Percentiles rank a stretch among this genome's conserved stretches.
Conservation (phyloP, 2,113 vertebrate genomes). For the Corydoras maculifer region DNA sequence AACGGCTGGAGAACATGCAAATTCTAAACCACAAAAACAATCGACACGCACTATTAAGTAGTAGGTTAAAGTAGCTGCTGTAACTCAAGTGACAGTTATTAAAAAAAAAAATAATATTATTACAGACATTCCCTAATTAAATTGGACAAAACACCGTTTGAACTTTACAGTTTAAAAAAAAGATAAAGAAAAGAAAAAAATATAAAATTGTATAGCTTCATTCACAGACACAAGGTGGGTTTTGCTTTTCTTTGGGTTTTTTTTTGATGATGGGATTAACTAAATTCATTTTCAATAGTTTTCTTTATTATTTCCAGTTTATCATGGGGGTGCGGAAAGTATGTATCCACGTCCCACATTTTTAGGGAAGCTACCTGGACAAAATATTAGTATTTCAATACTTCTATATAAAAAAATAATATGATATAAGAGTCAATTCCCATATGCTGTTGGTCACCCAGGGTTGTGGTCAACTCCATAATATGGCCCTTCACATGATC, state of each 20-base stretch:
- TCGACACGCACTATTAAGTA: constrained; percentile 1
- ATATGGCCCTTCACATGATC: too few relatives aligned
- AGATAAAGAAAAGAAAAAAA: neutral
- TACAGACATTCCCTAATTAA: too few relatives aligned
- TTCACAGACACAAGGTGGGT: neutral
- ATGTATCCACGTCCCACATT: neutral
- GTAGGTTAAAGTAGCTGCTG: neutral
- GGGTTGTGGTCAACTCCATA: too few relatives aligned
- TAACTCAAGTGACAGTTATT: constrained; percentile 4
- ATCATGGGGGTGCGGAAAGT: neutral
- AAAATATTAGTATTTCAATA: neutral
- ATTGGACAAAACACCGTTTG: too few relatives aligned
- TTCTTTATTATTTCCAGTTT: neutral
- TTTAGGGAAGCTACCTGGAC: neutral
- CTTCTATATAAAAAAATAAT: too few relatives aligned
- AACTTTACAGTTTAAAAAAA: too few relatives aligned
- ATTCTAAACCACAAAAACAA: constrained; percentile 25
- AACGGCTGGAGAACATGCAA: constrained; percentile 24
- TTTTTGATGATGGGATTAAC: too few relatives aligned
- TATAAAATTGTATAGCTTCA: neutral
- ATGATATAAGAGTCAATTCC: too few relatives aligned
- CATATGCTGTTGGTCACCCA: too few relatives aligned
- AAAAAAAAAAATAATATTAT: neutral
- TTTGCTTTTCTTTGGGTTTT: too few relatives aligned
- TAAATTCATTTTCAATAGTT: too few relatives aligned